A percentile compares a stretch with the other conserved stretches of the same genome.
Evolutionary conservation across 1,140 invertebrate genomes (phyloP).

Genomic region (Stratiolaelaps scimitus): DNA sequence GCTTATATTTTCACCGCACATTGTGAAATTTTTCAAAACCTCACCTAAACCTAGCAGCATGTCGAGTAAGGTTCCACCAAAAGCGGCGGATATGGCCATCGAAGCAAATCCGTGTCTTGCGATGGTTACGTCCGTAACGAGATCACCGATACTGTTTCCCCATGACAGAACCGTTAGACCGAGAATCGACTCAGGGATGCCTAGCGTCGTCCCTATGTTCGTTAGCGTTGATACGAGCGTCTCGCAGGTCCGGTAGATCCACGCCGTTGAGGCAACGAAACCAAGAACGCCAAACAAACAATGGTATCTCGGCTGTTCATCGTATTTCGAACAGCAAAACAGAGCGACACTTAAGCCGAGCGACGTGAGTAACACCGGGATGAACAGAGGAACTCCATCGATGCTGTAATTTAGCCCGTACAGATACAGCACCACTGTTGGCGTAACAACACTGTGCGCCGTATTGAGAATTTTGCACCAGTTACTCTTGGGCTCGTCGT

Average conservation of each 20-base stretch:
- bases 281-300: background rate
- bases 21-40: background rate
- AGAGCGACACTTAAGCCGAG: background rate
- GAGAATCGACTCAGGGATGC: constrained; percentile 30
- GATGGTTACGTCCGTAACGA: constrained; percentile 31
- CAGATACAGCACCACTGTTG: background rate
- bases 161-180: constrained; percentile 32
- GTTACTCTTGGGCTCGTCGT: background rate
- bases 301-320: background rate
- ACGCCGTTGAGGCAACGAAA: background rate
- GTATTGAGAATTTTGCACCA: constrained; percentile 11
- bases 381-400: background rate
- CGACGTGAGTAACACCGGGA: background rate
- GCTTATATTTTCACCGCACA: no score
- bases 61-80: constrained; percentile 32
- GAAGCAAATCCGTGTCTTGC: constrained; percentile 32
- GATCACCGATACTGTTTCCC: constrained; percentile 33
- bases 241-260: constrained; percentile 17
- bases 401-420: background rate
- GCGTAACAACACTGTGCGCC: background rate
- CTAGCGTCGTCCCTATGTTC: background rate
- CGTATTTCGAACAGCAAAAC: background rate
- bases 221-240: background rate
- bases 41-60: constrained; percentile 27
- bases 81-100: constrained; percentile 33